Percentiles rank a stretch among this genome's conserved stretches.
phyloP scores from a whole-genome alignment of 2,797 vertebrate species.

The Atherinosoma microstoma region DNA sequence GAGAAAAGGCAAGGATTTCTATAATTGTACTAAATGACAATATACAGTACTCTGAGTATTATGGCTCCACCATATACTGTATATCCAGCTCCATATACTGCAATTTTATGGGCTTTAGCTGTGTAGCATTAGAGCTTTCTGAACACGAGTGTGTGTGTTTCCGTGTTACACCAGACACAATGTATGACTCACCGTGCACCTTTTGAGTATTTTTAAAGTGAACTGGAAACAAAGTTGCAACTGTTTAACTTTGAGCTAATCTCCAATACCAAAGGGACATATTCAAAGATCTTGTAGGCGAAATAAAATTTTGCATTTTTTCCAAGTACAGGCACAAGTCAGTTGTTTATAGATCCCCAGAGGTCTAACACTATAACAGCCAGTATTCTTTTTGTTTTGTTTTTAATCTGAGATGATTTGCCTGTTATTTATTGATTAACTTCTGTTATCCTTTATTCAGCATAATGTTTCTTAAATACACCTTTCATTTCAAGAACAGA shows the following conservation, averaged over 20 bases:
- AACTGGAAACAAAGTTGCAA: conserved; percentile 22
- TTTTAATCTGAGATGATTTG: conserved; percentile 62
- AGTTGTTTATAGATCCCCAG: conserved; percentile 56
- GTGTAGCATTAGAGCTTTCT: neutral
- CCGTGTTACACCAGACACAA: conserved; percentile 6
- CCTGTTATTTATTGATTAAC: conserved; percentile 54
- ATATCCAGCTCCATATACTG: neutral
- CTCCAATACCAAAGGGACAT: conserved; percentile 25
- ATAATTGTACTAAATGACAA: neutral
- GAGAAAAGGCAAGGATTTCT: neutral
- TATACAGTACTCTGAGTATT: neutral
- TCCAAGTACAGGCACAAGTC: conserved; percentile 59
- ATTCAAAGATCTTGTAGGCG: conserved; percentile 38
- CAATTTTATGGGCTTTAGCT: conserved; percentile 7
- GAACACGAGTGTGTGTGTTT: conserved; percentile 18
- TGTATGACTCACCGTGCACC: conserved; percentile 5
- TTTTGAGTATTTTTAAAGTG: conserved; percentile 32
- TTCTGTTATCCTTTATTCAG: conserved; percentile 31
- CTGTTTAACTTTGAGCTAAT: conserved; percentile 36
- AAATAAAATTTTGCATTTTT: conserved; percentile 64
- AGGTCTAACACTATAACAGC: conserved; percentile 57
- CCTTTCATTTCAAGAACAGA: conserved; percentile 20
- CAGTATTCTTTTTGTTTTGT: conserved; percentile 46
- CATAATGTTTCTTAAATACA: neutral
- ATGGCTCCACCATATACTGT: neutral